Evolutionary conservation across 2,797 vertebrate species (phyloP).

Genomic region (Emydoidea blandingii): DNA sequence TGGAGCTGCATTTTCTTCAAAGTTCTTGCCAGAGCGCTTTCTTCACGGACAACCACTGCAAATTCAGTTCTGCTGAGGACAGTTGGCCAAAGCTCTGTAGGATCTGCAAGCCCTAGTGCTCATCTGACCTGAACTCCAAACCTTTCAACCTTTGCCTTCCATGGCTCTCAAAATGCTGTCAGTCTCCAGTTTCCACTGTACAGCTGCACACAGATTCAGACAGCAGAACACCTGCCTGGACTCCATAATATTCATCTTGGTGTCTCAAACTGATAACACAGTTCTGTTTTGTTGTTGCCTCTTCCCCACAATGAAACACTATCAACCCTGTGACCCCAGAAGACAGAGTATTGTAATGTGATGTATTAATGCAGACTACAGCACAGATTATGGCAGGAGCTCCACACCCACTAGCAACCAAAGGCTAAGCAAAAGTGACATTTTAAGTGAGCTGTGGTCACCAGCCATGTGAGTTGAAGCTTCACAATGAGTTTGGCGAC

Average conservation of each 20-base stretch:
- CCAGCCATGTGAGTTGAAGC: background rate
- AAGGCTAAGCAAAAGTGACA: background rate
- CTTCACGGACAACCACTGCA: background rate
- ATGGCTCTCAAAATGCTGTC: fast-evolving
- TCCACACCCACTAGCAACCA: background rate
- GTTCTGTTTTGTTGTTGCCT: background rate
- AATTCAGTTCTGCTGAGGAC: background rate
- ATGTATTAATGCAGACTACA: background rate
- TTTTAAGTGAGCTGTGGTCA: fast-evolving
- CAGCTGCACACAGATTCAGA: background rate
- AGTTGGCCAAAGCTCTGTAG: background rate
- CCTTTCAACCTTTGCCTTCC: fast-evolving
- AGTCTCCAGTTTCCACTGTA: fast-evolving
- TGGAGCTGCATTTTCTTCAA: background rate
- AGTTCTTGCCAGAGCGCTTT: background rate
- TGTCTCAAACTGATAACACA: background rate
- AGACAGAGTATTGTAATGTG: background rate
- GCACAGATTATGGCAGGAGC: background rate
- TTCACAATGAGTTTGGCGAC: background rate
- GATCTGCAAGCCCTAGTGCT: background rate
- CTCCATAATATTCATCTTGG: background rate
- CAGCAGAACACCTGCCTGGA: background rate
- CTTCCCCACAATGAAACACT: background rate
- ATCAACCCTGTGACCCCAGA: background rate
- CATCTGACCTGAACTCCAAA: background rate